phyloP scores from a whole-genome alignment of 2,797 vertebrate genomes.

The Gymnoscopelus microlampas region DNA sequence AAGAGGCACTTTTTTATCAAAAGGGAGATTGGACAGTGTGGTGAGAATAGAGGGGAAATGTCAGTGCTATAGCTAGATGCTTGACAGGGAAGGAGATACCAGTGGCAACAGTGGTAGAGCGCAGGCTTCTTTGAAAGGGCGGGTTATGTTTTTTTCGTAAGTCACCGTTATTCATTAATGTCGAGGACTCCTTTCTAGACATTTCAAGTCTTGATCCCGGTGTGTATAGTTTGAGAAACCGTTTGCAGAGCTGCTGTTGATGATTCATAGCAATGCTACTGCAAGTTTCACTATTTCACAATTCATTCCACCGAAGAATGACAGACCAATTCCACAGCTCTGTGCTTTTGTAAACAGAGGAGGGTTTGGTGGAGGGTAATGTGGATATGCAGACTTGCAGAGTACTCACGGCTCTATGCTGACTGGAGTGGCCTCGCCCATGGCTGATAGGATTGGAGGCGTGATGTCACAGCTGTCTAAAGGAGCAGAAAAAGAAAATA shows the following conservation, averaged over 20 bases:
- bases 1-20: constrained; percentile 24
- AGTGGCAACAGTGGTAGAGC: constrained; percentile 28
- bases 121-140: constrained; percentile 5
- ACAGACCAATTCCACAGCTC: constrained; percentile 20
- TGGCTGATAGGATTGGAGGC: constrained; percentile 90
- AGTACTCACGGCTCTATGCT: constrained; percentile 98
- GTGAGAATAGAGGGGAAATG: constrained; percentile 17
- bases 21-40: constrained; percentile 6
- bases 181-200: constrained; percentile 11
- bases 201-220: constrained; percentile 24
- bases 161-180: constrained; percentile 12
- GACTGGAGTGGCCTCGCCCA: constrained; percentile 94
- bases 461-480: constrained; percentile 95
- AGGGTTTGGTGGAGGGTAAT: constrained; percentile 3
- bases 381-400: background rate
- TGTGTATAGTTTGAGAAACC: constrained; percentile 50
- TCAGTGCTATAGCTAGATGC: constrained; percentile 11
- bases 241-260: constrained; percentile 24
- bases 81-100: constrained; percentile 46
- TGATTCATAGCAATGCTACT: background rate
- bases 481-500: constrained; percentile 23
- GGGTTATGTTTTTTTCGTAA: constrained; percentile 48
- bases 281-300: background rate
- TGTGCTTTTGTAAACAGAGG: constrained; percentile 2
- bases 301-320: constrained; percentile 27